Conservation (phyloP, 2,888 invertebrate species). For the Marronus borbonicus region DNA sequence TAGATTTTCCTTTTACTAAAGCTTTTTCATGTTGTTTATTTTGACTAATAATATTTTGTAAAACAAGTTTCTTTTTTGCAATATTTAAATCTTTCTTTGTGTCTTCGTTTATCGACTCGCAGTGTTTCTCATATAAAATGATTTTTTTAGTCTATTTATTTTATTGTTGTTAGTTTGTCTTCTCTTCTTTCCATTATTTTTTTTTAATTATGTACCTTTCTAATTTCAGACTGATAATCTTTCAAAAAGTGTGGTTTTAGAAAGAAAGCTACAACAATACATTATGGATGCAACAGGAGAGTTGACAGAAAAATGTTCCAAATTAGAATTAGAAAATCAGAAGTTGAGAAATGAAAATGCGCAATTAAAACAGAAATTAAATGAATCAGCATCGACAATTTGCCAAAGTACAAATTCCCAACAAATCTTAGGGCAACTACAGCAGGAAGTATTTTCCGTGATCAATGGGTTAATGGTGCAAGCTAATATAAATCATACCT, state of each 20-base stretch:
- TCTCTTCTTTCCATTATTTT: too few species aligned
- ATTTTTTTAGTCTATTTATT: too few species aligned
- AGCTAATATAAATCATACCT: slow-evolving; percentile 1
- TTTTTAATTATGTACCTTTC: neutral
- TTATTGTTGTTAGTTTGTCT: too few species aligned
- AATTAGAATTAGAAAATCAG: slow-evolving; percentile 14
- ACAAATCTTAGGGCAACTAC: slow-evolving; percentile 7
- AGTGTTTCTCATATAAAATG: too few species aligned
- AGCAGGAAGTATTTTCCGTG: neutral
- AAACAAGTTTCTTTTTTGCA: too few species aligned
- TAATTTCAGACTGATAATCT: slow-evolving; percentile 20
- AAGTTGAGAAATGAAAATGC: neutral
- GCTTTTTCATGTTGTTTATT: too few species aligned
- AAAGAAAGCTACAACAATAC: slow-evolving; percentile 14
- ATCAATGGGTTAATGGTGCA: slow-evolving; percentile 9
- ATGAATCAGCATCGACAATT: neutral
- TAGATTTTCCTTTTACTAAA: too few species aligned
- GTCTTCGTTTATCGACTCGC: too few species aligned
- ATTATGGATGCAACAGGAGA: neutral
- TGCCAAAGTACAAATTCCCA: neutral
- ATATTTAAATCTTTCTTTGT: too few species aligned
- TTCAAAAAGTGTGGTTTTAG: neutral
- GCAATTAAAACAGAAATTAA: neutral
- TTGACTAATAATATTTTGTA: too few species aligned
- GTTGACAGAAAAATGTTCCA: neutral